Evolutionary conservation across 2,113 vertebrate species (phyloP).

Genomic region (Sebastes schlegelii): DNA sequence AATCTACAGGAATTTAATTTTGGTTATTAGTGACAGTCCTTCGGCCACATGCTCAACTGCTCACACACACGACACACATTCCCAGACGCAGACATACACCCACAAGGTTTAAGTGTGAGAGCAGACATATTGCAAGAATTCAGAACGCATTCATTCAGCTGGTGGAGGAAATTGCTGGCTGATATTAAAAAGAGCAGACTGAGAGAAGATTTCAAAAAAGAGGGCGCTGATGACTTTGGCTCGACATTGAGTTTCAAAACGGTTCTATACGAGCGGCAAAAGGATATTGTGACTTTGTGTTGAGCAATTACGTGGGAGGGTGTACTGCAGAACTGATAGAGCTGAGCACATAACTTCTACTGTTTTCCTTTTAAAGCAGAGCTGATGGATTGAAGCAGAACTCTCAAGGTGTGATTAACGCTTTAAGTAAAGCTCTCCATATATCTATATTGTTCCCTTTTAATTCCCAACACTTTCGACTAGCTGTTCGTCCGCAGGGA

Average conservation of each 20-base stretch:
- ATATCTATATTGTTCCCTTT: conserved; percentile 28
- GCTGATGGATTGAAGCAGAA: conserved; percentile 34
- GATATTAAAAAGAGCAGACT: conserved; percentile 12
- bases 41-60: conserved; percentile 70
- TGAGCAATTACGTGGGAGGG: conserved; percentile 25
- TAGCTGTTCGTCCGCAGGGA: conserved; percentile 49
- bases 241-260: conserved; percentile 32
- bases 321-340: conserved; percentile 1
- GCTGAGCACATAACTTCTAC: not conserved
- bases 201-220: conserved; percentile 12
- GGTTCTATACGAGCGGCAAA: not conserved
- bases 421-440: conserved; percentile 37
- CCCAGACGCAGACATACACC: conserved; percentile 28
- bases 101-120: conserved; percentile 34
- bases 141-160: conserved; percentile 3
- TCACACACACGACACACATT: conserved; percentile 18
- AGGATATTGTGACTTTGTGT: conserved; percentile 20
- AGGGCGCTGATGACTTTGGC: conserved; percentile 34
- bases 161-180: conserved; percentile 1
- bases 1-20: conserved; percentile 78
- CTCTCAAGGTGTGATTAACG: conserved; percentile 51
- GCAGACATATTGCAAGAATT: conserved; percentile 13
- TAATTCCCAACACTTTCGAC: conserved; percentile 31
- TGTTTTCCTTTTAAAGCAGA: conserved; percentile 22
- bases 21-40: conserved; percentile 73